Base-by-base conservation (phyloP, 2,113 vertebrate species). In the Petromus typicus region DNA sequence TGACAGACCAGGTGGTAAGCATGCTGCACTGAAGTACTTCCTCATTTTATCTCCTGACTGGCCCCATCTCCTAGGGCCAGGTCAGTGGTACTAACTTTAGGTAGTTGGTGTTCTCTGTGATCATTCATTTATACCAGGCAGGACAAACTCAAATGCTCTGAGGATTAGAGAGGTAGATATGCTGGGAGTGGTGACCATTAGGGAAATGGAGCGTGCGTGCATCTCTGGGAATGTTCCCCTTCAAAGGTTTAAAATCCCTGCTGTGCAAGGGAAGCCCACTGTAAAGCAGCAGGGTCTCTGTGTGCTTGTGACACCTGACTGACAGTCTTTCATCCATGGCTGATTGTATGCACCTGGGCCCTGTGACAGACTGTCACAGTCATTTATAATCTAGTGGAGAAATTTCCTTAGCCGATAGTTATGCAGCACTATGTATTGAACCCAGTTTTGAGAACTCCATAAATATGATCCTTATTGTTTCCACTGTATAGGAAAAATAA, bases 401-500 rank as follows among this genome's bases (percentile, higher is more conserved):
- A 12, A 37, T 54, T 40, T 88, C 63, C 20, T 80, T 63, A 86
- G 61, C 43, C 56, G 54, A 11, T 0, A 32, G 43, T 81, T 25
- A 71, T 23, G 16, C 7, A 78, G 59, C 37, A 85, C 25, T 67
- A 20, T 56, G 51, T n/a, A 43, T 25, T 4, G 27, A 78, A 40
- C 37, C 67, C 23, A n/a, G 27, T 48, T 82, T 64, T 57, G 23
- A 71, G 69, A 69, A 94, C 13, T 80, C 66, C 43, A 25, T 66
- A 23, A 64, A 61, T 78, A 73, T 20, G 69, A 66, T 78, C 54
- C 48, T 40, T 56, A 34, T 37, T 57, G 6, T 84, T 2, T 56
- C 61, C 54, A 57, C 78, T 90, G 92, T 89, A 90, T 3, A 95
- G 66, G 54, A 57, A 51, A 57, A 91, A 84, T 87, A 17, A 67